phyloP scores from a whole-genome alignment of 2,113 vertebrate genomes.

The Casuarius casuarius region DNA sequence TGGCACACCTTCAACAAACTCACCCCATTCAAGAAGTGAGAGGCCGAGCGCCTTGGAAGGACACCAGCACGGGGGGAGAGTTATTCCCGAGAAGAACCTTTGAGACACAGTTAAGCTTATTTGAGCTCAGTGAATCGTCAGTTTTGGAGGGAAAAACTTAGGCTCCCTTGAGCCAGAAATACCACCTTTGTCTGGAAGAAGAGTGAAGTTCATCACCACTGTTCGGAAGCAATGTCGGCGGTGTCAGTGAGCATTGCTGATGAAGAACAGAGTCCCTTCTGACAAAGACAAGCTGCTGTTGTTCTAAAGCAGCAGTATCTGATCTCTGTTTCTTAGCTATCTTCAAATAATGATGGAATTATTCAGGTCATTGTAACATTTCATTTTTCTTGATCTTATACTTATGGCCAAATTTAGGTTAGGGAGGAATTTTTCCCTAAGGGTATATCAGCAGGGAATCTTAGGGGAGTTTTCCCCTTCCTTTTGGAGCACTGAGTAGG shows the following conservation, averaged over 20 bases:
- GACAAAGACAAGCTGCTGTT: not conserved
- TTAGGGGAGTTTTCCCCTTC: not conserved
- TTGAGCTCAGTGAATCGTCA: not conserved
- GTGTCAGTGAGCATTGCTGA: not conserved
- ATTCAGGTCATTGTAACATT: conserved; percentile 19
- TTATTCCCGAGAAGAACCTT: not conserved
- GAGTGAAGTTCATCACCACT: not conserved
- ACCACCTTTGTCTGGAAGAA: not conserved
- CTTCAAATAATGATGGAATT: conserved; percentile 6
- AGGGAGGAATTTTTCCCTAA: not conserved
- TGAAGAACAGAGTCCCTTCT: conserved; percentile 6
- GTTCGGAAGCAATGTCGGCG: not conserved
- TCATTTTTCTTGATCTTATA: conserved; percentile 34
- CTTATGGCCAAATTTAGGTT: not conserved
- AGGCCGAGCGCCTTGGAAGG: not conserved
- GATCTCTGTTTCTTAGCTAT: not conserved
- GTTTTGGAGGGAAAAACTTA: not conserved
- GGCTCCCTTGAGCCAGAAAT: not conserved
- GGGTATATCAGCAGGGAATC: not conserved
- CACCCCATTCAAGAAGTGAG: conserved; percentile 90
- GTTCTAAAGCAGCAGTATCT: not conserved
- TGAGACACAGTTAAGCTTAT: not conserved
- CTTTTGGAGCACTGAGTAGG: not conserved
- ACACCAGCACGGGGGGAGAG: not conserved
- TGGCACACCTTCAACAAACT: conserved; percentile 90